These are phyloP conservation scores for Oostethus manadensis DNA, from an alignment of 2,113 vertebrate species.

Conservation along the genomic window DNA sequence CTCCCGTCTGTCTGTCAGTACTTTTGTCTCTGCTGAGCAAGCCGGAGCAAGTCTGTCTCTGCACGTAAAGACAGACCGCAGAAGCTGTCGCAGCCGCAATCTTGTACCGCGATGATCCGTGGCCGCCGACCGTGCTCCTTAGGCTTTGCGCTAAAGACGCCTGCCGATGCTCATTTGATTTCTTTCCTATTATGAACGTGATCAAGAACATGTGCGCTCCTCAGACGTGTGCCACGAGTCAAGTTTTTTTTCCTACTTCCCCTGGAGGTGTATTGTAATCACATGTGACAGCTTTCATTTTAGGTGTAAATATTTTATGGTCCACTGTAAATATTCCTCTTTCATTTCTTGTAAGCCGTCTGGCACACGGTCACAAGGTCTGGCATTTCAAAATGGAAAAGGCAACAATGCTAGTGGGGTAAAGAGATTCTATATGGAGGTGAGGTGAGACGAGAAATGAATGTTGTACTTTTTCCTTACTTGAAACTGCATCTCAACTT, in stretches of 20 bases:
- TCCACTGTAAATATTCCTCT: not conserved
- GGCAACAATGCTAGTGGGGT: too few species aligned
- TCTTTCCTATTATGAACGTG: constrained; percentile 2
- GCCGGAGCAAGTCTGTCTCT: too few species aligned
- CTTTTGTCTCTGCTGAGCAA: constrained; percentile 64
- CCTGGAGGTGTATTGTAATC: not conserved
- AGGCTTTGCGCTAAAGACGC: not conserved
- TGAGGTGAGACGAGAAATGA: too few species aligned
- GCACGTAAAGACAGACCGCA: constrained; percentile 42
- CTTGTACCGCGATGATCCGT: constrained; percentile 9
- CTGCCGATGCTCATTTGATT: not conserved
- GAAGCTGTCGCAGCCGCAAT: not conserved
- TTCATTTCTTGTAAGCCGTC: not conserved
- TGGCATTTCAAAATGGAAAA: too few species aligned
- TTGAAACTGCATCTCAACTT: too few species aligned
- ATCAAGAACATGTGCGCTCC: constrained; percentile 29
- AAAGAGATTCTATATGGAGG: too few species aligned
- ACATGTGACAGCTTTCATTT: constrained; percentile 6
- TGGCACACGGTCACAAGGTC: too few species aligned
- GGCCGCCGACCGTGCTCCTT: constrained; percentile 13
- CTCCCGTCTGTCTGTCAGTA: constrained; percentile 63
- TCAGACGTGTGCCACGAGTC: constrained; percentile 2
- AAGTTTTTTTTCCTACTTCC: not conserved
- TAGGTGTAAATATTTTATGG: constrained; percentile 2
- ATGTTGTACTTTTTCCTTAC: too few species aligned